Evolutionary conservation across 2,797 vertebrate genomes (phyloP).

Genomic region (Cheirogaleus major): DNA sequence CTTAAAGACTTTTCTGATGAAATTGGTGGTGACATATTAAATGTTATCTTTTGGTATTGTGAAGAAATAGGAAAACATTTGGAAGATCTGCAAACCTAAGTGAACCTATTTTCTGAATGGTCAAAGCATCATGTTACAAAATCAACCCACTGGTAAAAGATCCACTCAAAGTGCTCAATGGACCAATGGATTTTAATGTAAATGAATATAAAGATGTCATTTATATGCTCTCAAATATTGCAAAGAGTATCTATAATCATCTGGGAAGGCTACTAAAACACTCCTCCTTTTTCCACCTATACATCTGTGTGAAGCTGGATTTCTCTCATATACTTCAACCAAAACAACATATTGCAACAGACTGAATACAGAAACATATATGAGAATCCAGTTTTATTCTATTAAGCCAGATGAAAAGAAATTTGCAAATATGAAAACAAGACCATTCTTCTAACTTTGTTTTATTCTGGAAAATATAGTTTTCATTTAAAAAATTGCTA

Average conservation of each 20-base stretch:
- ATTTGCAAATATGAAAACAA: constrained; percentile 46
- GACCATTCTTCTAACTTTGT: neutral
- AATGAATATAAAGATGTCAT: neutral
- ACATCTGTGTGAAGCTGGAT: neutral
- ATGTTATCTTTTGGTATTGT: constrained; percentile 15
- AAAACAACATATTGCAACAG: constrained; percentile 11
- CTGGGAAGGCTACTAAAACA: constrained; percentile 34
- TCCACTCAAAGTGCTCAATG: neutral
- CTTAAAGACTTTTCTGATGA: constrained; percentile 36
- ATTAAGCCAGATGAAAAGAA: constrained; percentile 5
- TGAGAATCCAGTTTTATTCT: neutral
- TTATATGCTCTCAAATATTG: neutral
- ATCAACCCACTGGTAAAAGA: neutral
- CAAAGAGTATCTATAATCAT: neutral
- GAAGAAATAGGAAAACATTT: constrained; percentile 44
- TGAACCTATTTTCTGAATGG: constrained; percentile 35
- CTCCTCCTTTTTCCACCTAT: neutral
- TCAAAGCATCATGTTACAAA: constrained; percentile 15
- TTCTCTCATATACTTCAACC: neutral
- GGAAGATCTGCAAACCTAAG: constrained; percentile 19
- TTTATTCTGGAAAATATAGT: neutral
- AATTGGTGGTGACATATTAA: neutral
- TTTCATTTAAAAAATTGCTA: neutral
- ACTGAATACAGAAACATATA: neutral
- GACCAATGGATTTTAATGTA: constrained; percentile 9